A percentile compares a stretch with the other conserved stretches of the same genome.
phyloP scores from a whole-genome alignment of 2,888 invertebrate genomes.

The Osedax frankpressi region DNA sequence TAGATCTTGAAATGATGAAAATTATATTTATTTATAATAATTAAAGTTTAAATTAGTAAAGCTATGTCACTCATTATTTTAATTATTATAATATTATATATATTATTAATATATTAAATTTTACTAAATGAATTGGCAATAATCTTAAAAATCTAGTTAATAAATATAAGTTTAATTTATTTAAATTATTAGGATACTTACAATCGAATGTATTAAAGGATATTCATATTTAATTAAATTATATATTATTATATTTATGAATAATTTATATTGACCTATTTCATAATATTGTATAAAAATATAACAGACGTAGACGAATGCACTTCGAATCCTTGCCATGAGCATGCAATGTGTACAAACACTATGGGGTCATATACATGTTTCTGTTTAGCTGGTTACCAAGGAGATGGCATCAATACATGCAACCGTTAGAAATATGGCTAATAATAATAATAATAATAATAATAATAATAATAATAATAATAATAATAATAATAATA shows the following conservation, averaged over 20 bases:
- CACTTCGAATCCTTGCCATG: neutral
- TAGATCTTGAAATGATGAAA: too few species aligned
- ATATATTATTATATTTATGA: too few species aligned
- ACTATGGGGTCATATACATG: slow-evolving; percentile 11
- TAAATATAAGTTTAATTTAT: neutral
- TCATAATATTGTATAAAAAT: neutral
- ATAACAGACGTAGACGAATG: neutral
- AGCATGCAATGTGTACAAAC: slow-evolving; percentile 15
- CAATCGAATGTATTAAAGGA: neutral
- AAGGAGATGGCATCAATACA: slow-evolving; percentile 14
- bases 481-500: too few species aligned
- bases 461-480: too few species aligned
- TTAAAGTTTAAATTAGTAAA: neutral
- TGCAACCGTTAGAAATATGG: neutral
- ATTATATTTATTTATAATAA: neutral
- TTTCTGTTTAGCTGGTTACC: slow-evolving; percentile 17
- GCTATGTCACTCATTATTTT: neutral
- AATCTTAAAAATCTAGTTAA: neutral
- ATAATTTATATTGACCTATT: too few species aligned
- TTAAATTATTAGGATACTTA: neutral
- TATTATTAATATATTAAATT: too few species aligned
- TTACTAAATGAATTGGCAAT: too few species aligned
- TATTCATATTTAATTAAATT: neutral
- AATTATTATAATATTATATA: neutral
- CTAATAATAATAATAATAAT: too few species aligned